Conservation (phyloP, 1,140 invertebrate genomes). For the Polypedilum pembai region DNA sequence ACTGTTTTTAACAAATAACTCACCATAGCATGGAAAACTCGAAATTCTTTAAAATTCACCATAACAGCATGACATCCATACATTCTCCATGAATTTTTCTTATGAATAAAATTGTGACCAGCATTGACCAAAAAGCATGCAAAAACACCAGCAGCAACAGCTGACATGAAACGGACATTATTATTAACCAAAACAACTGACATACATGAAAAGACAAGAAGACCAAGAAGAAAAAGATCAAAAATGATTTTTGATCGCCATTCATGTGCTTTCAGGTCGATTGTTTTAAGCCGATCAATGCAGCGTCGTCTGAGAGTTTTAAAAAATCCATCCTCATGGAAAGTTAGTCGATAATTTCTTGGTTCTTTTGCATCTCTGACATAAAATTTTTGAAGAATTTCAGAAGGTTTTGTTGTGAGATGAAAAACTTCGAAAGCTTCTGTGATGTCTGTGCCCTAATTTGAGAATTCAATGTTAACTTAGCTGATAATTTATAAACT, state of each 20-base stretch:
- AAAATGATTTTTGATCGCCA: slow-evolving; percentile 41
- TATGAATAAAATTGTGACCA: slow-evolving; percentile 77
- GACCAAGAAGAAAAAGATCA: slow-evolving; percentile 44
- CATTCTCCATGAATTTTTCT: slow-evolving; percentile 71
- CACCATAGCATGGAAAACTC: slow-evolving; percentile 60
- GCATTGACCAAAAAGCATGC: slow-evolving; percentile 48
- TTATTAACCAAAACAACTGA: neutral
- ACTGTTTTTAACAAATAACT: neutral
- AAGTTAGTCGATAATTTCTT: slow-evolving; percentile 58
- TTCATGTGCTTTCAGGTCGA: slow-evolving; percentile 37
- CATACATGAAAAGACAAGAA: slow-evolving; percentile 38
- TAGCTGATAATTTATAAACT: neutral
- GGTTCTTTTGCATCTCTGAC: slow-evolving; percentile 49
- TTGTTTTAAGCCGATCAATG: slow-evolving; percentile 45
- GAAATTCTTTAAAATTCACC: slow-evolving; percentile 59
- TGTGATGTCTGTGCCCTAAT: slow-evolving; percentile 64
- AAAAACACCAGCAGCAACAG: slow-evolving; percentile 49
- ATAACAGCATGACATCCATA: slow-evolving; percentile 66
- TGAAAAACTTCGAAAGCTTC: slow-evolving; percentile 65
- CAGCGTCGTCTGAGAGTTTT: slow-evolving; percentile 54
- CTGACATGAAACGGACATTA: neutral
- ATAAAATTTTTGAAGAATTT: slow-evolving; percentile 54
- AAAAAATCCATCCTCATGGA: slow-evolving; percentile 62
- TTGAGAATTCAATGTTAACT: slow-evolving; percentile 31
- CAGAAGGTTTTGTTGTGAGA: slow-evolving; percentile 46